Evolutionary conservation across 2,797 vertebrate species (phyloP).

Genomic region (Melanotaenia maccullochi): DNA sequence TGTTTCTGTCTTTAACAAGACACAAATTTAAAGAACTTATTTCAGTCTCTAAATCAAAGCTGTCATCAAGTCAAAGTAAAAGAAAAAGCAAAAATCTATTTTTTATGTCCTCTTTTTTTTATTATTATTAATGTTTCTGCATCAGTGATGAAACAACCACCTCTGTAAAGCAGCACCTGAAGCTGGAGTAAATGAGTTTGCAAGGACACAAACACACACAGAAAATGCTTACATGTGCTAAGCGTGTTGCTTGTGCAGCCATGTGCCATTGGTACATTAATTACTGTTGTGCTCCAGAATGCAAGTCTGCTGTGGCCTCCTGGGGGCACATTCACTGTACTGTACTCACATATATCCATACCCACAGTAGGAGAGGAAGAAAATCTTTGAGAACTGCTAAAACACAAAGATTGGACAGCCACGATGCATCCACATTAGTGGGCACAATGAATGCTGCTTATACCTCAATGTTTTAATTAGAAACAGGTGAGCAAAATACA

Average conservation of each 20-base stretch:
- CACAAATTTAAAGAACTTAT: conserved; percentile 3
- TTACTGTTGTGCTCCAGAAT: conserved; percentile 67
- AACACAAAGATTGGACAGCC: conserved; percentile 1
- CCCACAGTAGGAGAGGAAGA: conserved; percentile 16
- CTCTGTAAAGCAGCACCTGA: conserved; percentile 15
- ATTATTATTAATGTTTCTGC: not conserved
- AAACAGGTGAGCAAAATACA: not conserved
- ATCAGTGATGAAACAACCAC: conserved; percentile 1
- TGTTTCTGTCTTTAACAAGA: not conserved
- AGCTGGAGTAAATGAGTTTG: conserved; percentile 13
- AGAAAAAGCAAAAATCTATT: not conserved
- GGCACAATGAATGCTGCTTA: not conserved
- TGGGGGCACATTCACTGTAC: conserved; percentile 49
- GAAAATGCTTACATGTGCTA: conserved; percentile 1
- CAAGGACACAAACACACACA: conserved; percentile 13
- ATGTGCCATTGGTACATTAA: conserved; percentile 54
- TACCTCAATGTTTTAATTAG: not conserved
- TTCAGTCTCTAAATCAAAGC: conserved; percentile 9
- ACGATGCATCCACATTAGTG: not conserved
- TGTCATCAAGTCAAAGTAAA: conserved; percentile 13
- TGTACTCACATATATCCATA: conserved; percentile 30
- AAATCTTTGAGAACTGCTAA: conserved; percentile 20
- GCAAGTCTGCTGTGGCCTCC: conserved; percentile 57
- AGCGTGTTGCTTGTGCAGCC: conserved; percentile 45
- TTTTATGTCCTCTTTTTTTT: not conserved